Conservation (phyloP, 2,113 vertebrate species). For the Corapipo altera region DNA sequence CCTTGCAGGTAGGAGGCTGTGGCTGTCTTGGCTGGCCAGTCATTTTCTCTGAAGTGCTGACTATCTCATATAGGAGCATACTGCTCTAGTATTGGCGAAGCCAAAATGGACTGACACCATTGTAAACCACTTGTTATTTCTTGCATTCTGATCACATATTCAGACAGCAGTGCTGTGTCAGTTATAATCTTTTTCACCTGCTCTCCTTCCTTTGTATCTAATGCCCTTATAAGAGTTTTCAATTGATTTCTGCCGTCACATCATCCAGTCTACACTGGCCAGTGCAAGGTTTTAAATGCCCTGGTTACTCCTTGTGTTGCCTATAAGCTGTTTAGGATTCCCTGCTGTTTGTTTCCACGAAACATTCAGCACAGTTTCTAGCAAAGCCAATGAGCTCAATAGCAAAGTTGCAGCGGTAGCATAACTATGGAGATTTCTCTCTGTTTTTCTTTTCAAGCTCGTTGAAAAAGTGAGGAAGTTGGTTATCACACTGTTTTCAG, state of each 20-base stretch:
- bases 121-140: background rate
- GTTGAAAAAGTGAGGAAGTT: background rate
- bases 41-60: background rate
- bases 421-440: background rate
- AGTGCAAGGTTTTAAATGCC: background rate
- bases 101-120: background rate
- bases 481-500: background rate
- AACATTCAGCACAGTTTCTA: background rate
- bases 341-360: constrained; percentile 37
- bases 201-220: background rate
- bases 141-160: background rate
- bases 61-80: background rate
- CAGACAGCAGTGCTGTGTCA: background rate
- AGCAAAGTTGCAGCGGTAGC: background rate
- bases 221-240: constrained; percentile 6
- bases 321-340: constrained; percentile 3
- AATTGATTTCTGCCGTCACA: constrained; percentile 47
- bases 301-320: background rate
- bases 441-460: background rate
- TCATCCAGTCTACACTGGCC: background rate
- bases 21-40: background rate
- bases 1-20: background rate
- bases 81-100: background rate
- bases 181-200: background rate
- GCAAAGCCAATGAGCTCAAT: background rate